Evolutionary conservation across 2,113 vertebrate species (phyloP).

Genomic region (Nesoenas mayeri): DNA sequence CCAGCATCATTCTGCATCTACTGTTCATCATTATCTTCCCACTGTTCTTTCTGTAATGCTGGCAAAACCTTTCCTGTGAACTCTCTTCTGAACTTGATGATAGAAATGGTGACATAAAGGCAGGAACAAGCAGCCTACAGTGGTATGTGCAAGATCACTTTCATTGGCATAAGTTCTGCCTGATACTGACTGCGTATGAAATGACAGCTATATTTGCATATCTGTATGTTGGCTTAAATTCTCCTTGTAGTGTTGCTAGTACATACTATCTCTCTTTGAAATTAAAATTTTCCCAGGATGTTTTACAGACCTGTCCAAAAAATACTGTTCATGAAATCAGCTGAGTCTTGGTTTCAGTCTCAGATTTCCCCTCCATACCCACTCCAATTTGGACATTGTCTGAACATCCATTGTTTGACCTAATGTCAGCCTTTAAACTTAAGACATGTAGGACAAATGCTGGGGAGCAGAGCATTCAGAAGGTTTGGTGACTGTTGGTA

Average conservation of each 20-base stretch:
- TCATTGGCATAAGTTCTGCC: background rate
- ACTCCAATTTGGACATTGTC: background rate
- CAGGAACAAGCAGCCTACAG: background rate
- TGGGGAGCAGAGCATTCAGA: background rate
- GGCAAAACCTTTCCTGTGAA: background rate
- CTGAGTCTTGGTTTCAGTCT: background rate
- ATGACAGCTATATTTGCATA: background rate
- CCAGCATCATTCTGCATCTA: background rate
- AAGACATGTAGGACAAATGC: background rate
- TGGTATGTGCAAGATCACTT: background rate
- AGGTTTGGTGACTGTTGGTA: background rate
- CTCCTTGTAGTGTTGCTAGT: background rate
- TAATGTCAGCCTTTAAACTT: background rate
- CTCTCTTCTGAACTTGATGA: background rate
- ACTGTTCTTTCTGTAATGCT: background rate
- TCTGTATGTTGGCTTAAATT: background rate
- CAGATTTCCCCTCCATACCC: background rate
- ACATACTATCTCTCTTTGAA: background rate
- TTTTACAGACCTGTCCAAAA: background rate
- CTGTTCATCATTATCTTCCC: background rate
- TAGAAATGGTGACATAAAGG: background rate
- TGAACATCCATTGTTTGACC: background rate
- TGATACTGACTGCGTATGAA: background rate
- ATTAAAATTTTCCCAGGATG: background rate
- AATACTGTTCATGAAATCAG: background rate